phyloP scores from a whole-genome alignment of 2,797 vertebrate genomes.

The Spinus olivaceus region DNA sequence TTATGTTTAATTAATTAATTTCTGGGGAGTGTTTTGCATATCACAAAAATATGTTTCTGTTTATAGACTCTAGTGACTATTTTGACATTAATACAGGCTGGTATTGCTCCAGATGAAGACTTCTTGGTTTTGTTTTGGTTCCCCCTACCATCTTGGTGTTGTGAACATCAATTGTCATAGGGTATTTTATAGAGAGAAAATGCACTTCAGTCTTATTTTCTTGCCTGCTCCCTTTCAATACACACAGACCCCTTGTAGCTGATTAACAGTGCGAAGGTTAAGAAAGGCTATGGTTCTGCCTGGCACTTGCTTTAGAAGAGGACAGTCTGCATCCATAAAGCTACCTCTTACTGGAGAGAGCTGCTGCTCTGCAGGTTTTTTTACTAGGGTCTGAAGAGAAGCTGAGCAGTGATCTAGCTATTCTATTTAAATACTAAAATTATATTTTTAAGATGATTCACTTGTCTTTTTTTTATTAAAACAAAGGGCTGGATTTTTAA shows the following conservation, averaged over 20 bases:
- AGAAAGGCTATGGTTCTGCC: background rate
- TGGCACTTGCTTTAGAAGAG: background rate
- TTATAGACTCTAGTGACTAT: background rate
- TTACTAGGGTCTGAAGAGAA: background rate
- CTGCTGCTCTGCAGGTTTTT: background rate
- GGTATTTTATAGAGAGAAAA: background rate
- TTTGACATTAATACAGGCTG: background rate
- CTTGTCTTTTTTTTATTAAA: background rate
- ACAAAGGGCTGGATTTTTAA: background rate
- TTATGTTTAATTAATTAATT: background rate
- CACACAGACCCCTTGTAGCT: background rate
- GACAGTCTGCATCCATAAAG: background rate
- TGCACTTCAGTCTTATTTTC: background rate
- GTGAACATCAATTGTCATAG: accelerated
- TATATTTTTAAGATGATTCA: background rate
- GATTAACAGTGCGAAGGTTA: background rate
- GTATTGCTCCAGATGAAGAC: background rate
- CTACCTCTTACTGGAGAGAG: background rate
- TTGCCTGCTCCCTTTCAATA: background rate
- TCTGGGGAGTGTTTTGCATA: background rate
- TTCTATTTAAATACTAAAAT: background rate
- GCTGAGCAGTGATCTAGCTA: background rate
- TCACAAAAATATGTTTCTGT: background rate
- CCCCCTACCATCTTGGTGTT: background rate
- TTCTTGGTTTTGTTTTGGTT: background rate